Percentiles rank a stretch among this genome's conserved stretches.
Evolutionary conservation across 2,797 vertebrate species (phyloP).

Genomic region (Helicolenus hilgendorfi): DNA sequence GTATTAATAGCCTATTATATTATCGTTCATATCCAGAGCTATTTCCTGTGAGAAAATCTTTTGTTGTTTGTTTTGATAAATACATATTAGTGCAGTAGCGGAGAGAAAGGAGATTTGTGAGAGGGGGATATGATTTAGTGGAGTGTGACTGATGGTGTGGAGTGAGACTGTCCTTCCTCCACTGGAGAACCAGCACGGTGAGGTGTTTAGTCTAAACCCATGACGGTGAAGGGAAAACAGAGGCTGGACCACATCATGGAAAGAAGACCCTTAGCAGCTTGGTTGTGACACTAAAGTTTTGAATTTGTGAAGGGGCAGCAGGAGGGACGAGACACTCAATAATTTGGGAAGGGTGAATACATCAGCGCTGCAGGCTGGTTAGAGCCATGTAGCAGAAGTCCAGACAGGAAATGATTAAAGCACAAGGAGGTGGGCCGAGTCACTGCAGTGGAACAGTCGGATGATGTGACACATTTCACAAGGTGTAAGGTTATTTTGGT

Average conservation of each 20-base stretch:
- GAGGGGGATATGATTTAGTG: constrained; percentile 13
- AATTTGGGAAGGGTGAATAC: not conserved
- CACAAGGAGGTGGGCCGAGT: constrained; percentile 12
- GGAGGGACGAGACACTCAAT: not conserved
- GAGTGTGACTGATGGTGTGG: not conserved
- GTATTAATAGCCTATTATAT: not conserved
- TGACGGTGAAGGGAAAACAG: constrained; percentile 1
- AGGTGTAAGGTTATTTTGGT: constrained; percentile 10
- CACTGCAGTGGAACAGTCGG: not conserved
- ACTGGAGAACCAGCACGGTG: not conserved
- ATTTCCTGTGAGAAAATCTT: not conserved
- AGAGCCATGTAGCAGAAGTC: not conserved
- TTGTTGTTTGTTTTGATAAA: constrained; percentile 30
- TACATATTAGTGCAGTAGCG: constrained; percentile 10
- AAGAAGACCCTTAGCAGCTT: constrained; percentile 4
- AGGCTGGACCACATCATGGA: not conserved
- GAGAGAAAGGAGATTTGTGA: not conserved
- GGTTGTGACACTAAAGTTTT: constrained; percentile 13
- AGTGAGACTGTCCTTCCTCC: not conserved
- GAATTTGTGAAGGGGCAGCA: not conserved
- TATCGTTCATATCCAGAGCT: not conserved
- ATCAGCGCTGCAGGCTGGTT: not conserved
- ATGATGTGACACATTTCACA: not conserved
- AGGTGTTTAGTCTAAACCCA: constrained; percentile 7
- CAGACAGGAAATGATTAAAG: constrained; percentile 49